A percentile compares a stretch with the other conserved stretches of the same genome.
Conservation (phyloP, 2,113 vertebrate species). For the Cettia cetti region DNA sequence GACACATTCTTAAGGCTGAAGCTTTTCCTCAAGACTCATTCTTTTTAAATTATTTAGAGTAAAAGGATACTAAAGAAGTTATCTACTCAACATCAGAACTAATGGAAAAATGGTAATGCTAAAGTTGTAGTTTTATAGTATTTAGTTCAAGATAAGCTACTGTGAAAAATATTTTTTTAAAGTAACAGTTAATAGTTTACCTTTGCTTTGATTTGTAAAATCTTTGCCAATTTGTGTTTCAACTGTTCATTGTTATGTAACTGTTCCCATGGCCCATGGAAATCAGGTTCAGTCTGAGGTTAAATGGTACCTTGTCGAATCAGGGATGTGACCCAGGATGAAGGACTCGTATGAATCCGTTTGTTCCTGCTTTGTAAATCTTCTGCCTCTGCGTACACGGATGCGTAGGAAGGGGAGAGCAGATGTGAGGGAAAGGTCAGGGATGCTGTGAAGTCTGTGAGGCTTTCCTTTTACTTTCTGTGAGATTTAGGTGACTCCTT, state of each 20-base stretch:
- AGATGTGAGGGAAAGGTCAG: conserved; percentile 54
- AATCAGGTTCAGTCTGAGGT: conserved; percentile 22
- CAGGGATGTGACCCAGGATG: conserved; percentile 7
- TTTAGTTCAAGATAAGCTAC: neutral
- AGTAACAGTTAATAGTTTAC: neutral
- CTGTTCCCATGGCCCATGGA: neutral
- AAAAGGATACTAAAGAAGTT: neutral
- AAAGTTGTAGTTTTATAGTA: neutral
- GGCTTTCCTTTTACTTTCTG: neutral
- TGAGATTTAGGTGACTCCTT: neutral
- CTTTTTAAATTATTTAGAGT: neutral
- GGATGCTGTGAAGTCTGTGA: conserved; percentile 7
- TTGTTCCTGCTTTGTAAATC: conserved; percentile 3
- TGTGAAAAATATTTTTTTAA: neutral
- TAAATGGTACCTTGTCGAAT: neutral
- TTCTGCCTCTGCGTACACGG: neutral
- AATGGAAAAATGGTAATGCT: neutral
- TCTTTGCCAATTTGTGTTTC: neutral
- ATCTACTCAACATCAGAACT: neutral
- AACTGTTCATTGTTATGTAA: neutral
- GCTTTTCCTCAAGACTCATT: neutral
- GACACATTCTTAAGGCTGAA: neutral
- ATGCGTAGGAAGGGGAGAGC: neutral
- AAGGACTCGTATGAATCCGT: neutral
- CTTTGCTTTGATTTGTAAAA: neutral